Base-by-base conservation (phyloP, 2,797 vertebrate species). In the Astyanax mexicanus region DNA sequence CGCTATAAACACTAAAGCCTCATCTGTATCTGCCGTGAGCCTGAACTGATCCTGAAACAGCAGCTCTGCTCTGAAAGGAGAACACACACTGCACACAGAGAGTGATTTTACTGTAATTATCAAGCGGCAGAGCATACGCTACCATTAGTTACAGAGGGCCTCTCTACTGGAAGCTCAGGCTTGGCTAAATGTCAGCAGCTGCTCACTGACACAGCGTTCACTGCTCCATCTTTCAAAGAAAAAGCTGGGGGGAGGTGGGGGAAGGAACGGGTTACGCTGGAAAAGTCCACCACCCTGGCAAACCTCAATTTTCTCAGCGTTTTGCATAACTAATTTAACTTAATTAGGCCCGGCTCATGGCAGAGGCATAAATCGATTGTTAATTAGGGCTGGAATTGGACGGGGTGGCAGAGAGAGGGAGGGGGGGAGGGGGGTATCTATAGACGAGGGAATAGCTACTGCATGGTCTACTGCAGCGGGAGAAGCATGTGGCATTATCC, bases 311-410 rank as follows among this genome's bases (percentile, higher is more conserved):
- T 78, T 74, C 38, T 42, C 49, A 42, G 64, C 10, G 44, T 68
- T 76, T 79, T 76, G 69, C 64, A 74, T 66, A 70, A 72, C 82
- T 81, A 79, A 84, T 81, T 65, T 79, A 72, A 72, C 77, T 69
- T 74, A 75, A 84, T 80, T 78, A 75, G 68, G 68, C 73, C 73
- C 40, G 55, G 70, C 65, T 76, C 81, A 47, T 69, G 61, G 72
- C 35, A 65, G 49, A 78, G 58, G 47, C 69, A 75, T 78, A 73
- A 78, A 78, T 66, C 37, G 51, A 62, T 61, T 73, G 60, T 76
- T 80, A 75, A 76, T 79, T 76, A 76, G 69, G n/a, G 5, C 60
- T 66, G 75, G 69, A 78, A 80, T 80, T 75, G 69, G 75, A 68
- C 29, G 49, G 58, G 60, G 35, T 69, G 38, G 11, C n/a, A 29